Percentiles rank a stretch among this genome's conserved stretches.
Conservation (phyloP, 1,140 invertebrate species). For the Drosophila triauraria region DNA sequence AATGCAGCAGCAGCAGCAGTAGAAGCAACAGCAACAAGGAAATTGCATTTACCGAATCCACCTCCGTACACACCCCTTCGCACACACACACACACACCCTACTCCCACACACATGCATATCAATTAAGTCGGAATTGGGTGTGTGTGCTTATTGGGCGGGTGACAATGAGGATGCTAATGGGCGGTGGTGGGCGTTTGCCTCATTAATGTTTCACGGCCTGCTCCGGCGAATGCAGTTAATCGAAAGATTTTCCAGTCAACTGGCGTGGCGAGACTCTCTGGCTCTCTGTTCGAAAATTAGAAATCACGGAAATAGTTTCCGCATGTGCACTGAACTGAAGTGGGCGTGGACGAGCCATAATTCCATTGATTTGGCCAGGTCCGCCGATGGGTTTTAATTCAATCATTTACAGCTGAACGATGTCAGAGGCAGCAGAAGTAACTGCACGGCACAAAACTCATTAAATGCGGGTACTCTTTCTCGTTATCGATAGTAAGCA, state of each 20-base stretch:
- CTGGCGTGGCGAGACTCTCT: constrained; percentile 29
- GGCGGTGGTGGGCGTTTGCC: constrained; percentile 23
- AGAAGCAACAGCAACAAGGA: constrained; percentile 31
- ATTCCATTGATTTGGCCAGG: constrained; percentile 65
- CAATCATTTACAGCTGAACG: constrained; percentile 73
- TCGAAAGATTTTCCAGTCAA: constrained; percentile 69
- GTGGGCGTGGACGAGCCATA: constrained; percentile 41
- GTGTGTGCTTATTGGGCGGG: constrained; percentile 1
- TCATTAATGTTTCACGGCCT: constrained; percentile 55
- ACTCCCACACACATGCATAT: constrained; percentile 39
- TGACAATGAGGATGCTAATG: constrained; percentile 51
- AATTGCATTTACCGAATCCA: constrained; percentile 45
- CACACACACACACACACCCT: constrained; percentile 28
- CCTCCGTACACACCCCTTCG: constrained; percentile 16
- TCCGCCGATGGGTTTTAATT: constrained; percentile 67
- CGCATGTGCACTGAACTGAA: constrained; percentile 55
- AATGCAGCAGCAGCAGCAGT: constrained; percentile 13
- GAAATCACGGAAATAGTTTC: constrained; percentile 68
- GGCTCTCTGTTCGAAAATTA: constrained; percentile 35
- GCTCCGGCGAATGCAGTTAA: constrained; percentile 59
- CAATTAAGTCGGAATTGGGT: constrained; percentile 39
- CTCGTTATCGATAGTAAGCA: too few species aligned
- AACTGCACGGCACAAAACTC: not conserved
- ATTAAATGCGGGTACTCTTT: not conserved
- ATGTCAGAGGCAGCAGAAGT: not conserved